Base-by-base conservation (phyloP, 2,113 vertebrate species). In the Psilopsiagon aurifrons region DNA sequence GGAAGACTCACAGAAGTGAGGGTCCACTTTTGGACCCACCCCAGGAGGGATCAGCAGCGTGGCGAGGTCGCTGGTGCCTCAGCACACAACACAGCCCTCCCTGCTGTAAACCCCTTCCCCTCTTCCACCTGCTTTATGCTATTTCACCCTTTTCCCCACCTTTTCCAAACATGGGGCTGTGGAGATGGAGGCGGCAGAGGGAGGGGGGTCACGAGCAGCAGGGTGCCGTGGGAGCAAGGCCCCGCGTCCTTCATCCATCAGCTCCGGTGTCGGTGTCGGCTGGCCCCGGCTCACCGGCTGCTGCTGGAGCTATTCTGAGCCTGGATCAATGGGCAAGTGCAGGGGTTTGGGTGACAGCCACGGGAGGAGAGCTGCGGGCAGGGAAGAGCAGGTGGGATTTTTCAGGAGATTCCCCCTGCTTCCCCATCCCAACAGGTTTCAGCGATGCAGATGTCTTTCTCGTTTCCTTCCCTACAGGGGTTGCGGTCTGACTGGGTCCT, bases 271-370 rank as follows among this genome's bases (percentile, higher is more conserved):
- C 33, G 0, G 64, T 90, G 86, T 88, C 33, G 0, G 64, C 63
- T 15, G 28, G 64, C 60, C 24, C 28, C 78, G 3, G 63, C 47
- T 83, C 28, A 3, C 69, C 6, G 47, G 66, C 89, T 83, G 95
- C 94, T 92, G 78, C 25, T 22, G 2, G 92, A 68, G 92, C 93
- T 96, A 92, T 96, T 97, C 93, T 85, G 92, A 95, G 92, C 90
- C 64, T 9, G 4, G 93, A 96, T 96, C 95, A 79, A 93, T 94
- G 88, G 82, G 54, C 1, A 6, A 92, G 82, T 1, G 0, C 8
- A 0, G 66, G 51, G 90, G 57, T 60, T 96, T 92, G 85, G 70
- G 83, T 93, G 62, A 86, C 82, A 91, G 70, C 67, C 73, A 24
- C 1, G 0, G 57, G 68, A 91, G 78, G 67, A 71, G 43, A 18